Evolutionary conservation across 1,140 invertebrate genomes (phyloP), one percentile per base, ranked within the genome.

Genomic region (Copidosoma floridanum): DNA sequence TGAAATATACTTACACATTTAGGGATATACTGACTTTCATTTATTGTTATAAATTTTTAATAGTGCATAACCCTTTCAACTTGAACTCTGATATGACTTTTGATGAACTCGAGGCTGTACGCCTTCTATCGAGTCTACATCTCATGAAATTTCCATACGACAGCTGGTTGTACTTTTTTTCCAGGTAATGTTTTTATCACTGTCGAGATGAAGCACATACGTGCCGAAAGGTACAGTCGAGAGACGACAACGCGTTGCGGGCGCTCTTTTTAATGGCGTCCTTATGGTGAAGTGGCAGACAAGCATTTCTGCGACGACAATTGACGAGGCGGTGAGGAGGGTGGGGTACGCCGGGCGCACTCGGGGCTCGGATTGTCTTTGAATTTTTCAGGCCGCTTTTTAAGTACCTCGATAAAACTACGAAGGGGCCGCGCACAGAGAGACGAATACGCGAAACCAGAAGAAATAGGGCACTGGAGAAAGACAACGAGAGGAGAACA

Each of bases 281-380:
- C 52, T 54, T 26, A 20, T 43, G 38, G 21, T 29, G 11, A 29
- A 43, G 52, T 29, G 38, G 24, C 8, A 6, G 16, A 27, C 20
- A 24, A 27, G 23, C 46, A 12, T 12, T 6, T 32, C 29, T 8
- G 6, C 50, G 50, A 53, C 37, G 52, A 54, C 37, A 54, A 43
- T 54, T 41, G 52, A 43, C 38, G 11, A 10, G 3, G 10, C 32
- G 32, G 21, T 32, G 16, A 24, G 37, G 38, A 7, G 24, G 10
- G 11, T 6, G 37, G 21, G 21, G 23, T 11, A 5, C 29, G 6
- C 20, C 23, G 14, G 54, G 47, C 29, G 37, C 23, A 27, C 37
- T 60, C 24, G 18, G 35, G 50, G 37, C 58, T 47, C 58, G 50
- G 58, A 60, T 60, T 60, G 51, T 60, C 50, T 60, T 60, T 60